Base-by-base conservation (phyloP, 1,140 invertebrate species). In the Periplaneta americana region DNA sequence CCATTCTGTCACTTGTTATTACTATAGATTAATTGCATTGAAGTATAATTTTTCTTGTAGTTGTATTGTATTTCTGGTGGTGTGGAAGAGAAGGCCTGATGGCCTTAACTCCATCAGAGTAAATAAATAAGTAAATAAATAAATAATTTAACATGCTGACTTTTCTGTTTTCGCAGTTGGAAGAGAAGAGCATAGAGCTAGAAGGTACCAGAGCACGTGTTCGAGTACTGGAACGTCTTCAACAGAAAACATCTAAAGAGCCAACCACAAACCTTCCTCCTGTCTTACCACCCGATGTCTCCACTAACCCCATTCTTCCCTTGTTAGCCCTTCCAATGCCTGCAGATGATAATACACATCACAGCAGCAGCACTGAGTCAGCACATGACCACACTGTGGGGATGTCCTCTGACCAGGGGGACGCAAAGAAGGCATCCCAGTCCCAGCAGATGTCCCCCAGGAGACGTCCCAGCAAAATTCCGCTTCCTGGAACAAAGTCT, bases 101-200 rank as follows among this genome's bases (percentile, higher is more conserved):
- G n/a, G n/a, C n/a, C n/a, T n/a, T n/a, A n/a, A n/a, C n/a, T n/a
- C n/a, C n/a, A n/a, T n/a, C n/a, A n/a, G n/a, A n/a, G n/a, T n/a
- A n/a, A n/a, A n/a, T n/a, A n/a, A n/a, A n/a, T n/a, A n/a, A n/a
- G n/a, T n/a, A n/a, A n/a, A n/a, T n/a, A n/a, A n/a, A n/a, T n/a
- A n/a, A 57, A 57, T 17, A 18, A 4, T 57, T 57, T 57, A 57
- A 18, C n/a, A 57, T n/a, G n/a, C n/a, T n/a, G n/a, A n/a, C 28
- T 66, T 66, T 10, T 28, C 4, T 28, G 22, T 34, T 18, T 76
- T 87, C 88, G 78, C 88, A 95, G 94, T 86, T 96, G 84, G 94
- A 95, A 86, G 94, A 96, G 86, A 92, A 93, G 84, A 94, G 92
- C 83, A 95, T 96, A 82, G 94, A 96, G 86, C 84, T 96, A 83